Evolutionary conservation across 2,113 vertebrate species (phyloP).

Genomic region (Poicephalus gulielmi): DNA sequence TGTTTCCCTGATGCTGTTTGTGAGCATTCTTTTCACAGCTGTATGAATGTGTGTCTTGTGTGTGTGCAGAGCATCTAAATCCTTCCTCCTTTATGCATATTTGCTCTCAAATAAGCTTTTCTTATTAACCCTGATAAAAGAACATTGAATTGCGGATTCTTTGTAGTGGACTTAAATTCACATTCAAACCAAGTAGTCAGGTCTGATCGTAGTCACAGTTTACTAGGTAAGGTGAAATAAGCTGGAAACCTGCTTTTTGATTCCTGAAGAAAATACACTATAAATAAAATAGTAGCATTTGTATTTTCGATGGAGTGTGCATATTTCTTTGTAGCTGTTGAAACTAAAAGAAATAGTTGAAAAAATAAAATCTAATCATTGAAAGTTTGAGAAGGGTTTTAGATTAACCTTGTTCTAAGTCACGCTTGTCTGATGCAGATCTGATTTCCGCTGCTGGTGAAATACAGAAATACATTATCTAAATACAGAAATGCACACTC

Average conservation of each 20-base stretch:
- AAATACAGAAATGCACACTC: background rate
- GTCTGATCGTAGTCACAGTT: background rate
- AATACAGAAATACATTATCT: background rate
- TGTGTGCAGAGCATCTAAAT: background rate
- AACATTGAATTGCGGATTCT: background rate
- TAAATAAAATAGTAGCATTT: background rate
- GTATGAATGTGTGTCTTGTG: background rate
- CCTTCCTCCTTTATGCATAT: background rate
- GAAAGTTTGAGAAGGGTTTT: background rate
- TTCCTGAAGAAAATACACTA: background rate
- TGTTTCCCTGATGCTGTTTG: background rate
- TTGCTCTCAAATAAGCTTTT: background rate
- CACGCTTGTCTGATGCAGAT: background rate
- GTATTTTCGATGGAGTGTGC: accelerated
- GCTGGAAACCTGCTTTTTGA: background rate
- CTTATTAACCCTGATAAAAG: background rate
- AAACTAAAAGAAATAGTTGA: background rate
- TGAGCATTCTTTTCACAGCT: background rate
- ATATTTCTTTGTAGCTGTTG: background rate
- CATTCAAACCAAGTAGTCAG: background rate
- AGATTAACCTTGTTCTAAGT: background rate
- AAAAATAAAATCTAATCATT: background rate
- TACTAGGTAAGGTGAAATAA: background rate
- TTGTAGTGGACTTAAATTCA: background rate
- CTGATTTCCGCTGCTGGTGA: background rate